Evolutionary conservation across 2,113 vertebrate genomes (phyloP).

Genomic region (Lophochroa leadbeateri): DNA sequence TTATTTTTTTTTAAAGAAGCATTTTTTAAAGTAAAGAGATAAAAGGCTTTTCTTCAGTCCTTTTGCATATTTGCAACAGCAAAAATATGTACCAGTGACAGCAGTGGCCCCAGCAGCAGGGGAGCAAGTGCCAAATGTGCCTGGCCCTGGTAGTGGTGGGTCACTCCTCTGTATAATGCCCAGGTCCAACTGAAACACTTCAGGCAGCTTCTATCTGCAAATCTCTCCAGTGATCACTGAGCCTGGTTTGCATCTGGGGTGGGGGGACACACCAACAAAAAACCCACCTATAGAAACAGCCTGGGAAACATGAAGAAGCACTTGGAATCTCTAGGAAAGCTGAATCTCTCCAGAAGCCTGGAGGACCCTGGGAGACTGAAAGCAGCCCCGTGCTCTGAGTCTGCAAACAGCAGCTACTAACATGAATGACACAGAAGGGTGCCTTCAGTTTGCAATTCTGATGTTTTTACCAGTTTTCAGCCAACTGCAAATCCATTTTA

Average conservation of each 20-base stretch:
- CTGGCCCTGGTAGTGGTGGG: neutral
- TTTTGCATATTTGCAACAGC: neutral
- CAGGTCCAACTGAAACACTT: neutral
- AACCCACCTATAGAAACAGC: neutral
- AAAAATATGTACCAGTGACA: neutral
- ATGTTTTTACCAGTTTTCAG: neutral
- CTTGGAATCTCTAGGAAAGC: neutral
- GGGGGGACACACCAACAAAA: neutral
- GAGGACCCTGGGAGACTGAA: neutral
- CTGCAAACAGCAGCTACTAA: neutral
- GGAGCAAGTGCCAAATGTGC: neutral
- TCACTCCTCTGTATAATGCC: neutral
- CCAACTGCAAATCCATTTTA: neutral
- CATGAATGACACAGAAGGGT: rapidly evolving
- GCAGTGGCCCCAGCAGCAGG: neutral
- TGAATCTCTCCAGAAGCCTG: neutral
- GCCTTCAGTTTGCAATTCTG: neutral
- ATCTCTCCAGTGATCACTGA: neutral
- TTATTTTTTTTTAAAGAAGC: no score
- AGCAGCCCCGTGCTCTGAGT: neutral
- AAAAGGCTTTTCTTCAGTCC: neutral
- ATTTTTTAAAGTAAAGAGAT: neutral
- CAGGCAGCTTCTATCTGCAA: neutral
- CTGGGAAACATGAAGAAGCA: neutral
- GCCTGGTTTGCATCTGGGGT: rapidly evolving